phyloP scores from a whole-genome alignment of 2,888 invertebrate genomes.

The Eurytoma californica region DNA sequence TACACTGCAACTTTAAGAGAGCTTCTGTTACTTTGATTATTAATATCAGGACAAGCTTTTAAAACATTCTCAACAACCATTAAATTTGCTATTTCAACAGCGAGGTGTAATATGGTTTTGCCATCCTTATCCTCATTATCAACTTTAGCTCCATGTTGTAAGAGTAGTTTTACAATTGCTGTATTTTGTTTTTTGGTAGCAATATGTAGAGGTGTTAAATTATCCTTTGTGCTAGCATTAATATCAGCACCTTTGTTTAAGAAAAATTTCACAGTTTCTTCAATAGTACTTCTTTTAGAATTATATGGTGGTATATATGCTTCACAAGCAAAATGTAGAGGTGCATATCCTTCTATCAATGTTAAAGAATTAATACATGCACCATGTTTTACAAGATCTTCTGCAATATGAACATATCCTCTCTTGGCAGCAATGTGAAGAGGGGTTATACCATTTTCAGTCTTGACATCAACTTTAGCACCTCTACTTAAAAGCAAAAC shows the following conservation, averaged over 20 bases:
- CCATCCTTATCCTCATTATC: neutral
- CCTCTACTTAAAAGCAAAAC: no score
- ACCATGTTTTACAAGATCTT: no score
- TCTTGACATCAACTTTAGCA: no score
- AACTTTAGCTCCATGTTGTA: slow-evolving; percentile 1
- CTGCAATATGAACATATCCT: no score
- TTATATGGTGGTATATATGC: no score
- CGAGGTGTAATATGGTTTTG: neutral
- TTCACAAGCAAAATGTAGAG: no score
- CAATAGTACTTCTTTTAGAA: no score
- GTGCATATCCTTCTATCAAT: no score
- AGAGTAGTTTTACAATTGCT: neutral
- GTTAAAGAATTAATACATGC: no score
- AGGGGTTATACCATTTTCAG: no score
- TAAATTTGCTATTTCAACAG: neutral
- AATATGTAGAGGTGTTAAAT: neutral
- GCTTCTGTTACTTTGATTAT: neutral
- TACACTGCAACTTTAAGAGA: neutral
- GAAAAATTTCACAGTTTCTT: neutral
- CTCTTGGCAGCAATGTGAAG: no score
- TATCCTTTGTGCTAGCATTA: neutral
- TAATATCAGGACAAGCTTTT: neutral
- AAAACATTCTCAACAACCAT: neutral
- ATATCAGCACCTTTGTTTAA: neutral
- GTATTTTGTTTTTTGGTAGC: neutral